These are phyloP conservation scores for Notolepis coatsorum DNA, from an alignment of 2,797 vertebrate species.

Conservation along the genomic window DNA sequence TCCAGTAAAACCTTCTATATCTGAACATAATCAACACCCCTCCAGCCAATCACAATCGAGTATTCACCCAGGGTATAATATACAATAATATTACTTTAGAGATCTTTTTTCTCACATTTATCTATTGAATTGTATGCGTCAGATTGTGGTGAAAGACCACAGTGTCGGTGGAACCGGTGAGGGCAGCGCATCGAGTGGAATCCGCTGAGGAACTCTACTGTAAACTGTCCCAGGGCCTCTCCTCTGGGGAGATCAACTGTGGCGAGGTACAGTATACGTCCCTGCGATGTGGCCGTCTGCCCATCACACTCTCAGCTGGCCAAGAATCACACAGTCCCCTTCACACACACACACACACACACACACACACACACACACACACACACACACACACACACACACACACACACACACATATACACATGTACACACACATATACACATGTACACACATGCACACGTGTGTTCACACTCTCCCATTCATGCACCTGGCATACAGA, in stretches of 20 bases:
- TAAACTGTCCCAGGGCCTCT: slow-evolving; percentile 46
- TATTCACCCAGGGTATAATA: too few relatives aligned
- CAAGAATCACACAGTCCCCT: slow-evolving; percentile 28
- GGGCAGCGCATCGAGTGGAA: too few relatives aligned
- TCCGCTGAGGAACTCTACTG: too few relatives aligned
- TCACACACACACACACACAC: slow-evolving; percentile 30
- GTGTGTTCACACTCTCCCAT: slow-evolving; percentile 48
- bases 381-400: not conserved
- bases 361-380: not conserved
- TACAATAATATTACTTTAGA: too few relatives aligned
- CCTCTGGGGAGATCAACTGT: slow-evolving; percentile 36
- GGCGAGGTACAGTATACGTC: slow-evolving; percentile 53
- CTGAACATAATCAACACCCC: too few relatives aligned
- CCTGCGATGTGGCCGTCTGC: slow-evolving; percentile 47
- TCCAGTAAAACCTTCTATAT: too few relatives aligned
- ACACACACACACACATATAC: not conserved
- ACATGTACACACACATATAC: not conserved
- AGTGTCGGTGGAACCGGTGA: too few relatives aligned
- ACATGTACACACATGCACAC: not conserved
- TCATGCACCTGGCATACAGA: slow-evolving; percentile 49
- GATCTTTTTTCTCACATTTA: too few relatives aligned
- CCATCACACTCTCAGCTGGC: slow-evolving; percentile 46
- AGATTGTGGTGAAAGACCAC: too few relatives aligned
- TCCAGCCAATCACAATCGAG: too few relatives aligned
- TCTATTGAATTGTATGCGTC: too few relatives aligned